A percentile compares a stretch with the other conserved stretches of the same genome.
These are phyloP conservation scores for Tachycineta bicolor DNA, from an alignment of 2,113 vertebrate species.

Conservation along the genomic window DNA sequence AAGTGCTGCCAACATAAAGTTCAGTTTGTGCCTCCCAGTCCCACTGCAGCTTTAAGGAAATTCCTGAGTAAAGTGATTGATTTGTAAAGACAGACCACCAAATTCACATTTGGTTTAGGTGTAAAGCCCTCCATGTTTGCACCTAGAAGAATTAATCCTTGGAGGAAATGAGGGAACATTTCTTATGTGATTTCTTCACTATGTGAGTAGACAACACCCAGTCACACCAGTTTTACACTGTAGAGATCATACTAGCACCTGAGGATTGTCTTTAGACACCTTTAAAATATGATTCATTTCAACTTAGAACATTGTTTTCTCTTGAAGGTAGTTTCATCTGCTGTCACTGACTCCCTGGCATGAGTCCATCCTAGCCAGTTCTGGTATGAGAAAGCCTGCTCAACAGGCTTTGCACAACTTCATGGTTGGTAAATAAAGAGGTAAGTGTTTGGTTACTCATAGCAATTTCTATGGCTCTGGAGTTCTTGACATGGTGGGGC, in stretches of 20 bases:
- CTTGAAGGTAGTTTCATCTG: neutral
- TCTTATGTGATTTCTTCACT: neutral
- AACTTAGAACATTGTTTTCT: neutral
- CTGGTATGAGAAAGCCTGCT: neutral
- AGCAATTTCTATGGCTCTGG: neutral
- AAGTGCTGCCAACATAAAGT: neutral
- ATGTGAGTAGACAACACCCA: neutral
- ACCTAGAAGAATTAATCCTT: neutral
- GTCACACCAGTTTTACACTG: neutral
- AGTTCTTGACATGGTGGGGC: neutral
- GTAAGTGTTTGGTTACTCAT: neutral
- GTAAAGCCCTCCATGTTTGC: neutral
- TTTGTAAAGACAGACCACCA: neutral
- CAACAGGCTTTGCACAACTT: neutral
- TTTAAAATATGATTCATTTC: neutral
- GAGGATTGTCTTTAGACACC: neutral
- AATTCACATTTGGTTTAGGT: neutral
- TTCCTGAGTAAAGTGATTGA: neutral
- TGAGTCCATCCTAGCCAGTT: neutral
- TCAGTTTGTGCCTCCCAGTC: neutral
- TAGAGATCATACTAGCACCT: neutral
- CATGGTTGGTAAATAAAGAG: neutral
- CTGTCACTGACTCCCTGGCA: neutral
- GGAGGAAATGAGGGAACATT: neutral
- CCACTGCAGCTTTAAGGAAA: neutral